Evolutionary conservation across 2,888 invertebrate species (phyloP), one percentile per base, ranked within the genome.

Genomic region (Lepas anatifera): DNA sequence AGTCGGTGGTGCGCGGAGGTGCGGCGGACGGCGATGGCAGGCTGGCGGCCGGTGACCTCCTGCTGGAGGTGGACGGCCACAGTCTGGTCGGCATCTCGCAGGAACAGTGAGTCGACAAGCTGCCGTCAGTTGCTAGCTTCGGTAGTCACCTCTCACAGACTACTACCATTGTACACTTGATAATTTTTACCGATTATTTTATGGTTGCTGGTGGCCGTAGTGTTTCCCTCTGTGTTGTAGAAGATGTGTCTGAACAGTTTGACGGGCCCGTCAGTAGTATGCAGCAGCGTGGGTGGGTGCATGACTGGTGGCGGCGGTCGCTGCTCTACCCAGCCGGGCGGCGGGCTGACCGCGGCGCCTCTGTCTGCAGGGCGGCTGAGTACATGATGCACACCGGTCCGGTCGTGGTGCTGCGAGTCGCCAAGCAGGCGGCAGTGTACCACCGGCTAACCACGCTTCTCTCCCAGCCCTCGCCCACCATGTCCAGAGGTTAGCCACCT

Each of bases 351-450:
- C n/a, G n/a, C n/a, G n/a, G n/a, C n/a, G n/a, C n/a, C n/a, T n/a
- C n/a, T 69, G 69, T 70, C 75, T 77, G 52, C 77, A 87, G 93
- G 81, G 99, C 99, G 72, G 99, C 99, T 3, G 95, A 97, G 79
- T 91, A 94, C 79, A 86, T 99, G 78, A 95, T 95, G 66, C 85
- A 92, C 70, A 97, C 97, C 22, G 96, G 97, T 13, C 92, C 92
- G 52, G 87, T 93, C 8, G 98, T 99, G 39, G 90, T 91, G 11
- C 81, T 99, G 73, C 95, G 96, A 80, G 97, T 99, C 72, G 96
- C 95, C 35, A 98, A 98, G 81, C 95, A 97, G 80, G 98, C 96
- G 68, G 99, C 98, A 68, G 90, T 96, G 77, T 90, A 92, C 79
- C 97, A 99, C 81, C 98, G 98, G 37, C 83, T 99, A 70, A 95